Evolutionary conservation across 2,888 invertebrate species (phyloP), one percentile per base, ranked within the genome.

Genomic region (Petrolisthes manimaculis): DNA sequence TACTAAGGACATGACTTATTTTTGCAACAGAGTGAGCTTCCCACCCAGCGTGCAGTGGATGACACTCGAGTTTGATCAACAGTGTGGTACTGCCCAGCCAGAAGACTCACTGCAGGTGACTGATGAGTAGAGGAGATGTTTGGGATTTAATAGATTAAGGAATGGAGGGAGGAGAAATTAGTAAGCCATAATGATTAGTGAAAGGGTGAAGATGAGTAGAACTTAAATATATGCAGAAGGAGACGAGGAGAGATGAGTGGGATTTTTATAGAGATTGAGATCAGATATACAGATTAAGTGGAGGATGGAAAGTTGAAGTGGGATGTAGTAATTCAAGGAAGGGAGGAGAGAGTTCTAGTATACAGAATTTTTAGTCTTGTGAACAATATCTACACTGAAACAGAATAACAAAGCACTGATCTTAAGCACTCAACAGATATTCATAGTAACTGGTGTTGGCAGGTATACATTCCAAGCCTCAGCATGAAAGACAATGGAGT

Each of bases 31-130:
- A 93, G 97, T 98, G 9, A 94, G 96, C 74, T 99, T 99, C 93
- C 98, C 98, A 0, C 94, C 96, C 3, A 95, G 95, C 91, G 97
- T 99, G 0, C 96, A 97, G 91, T 98, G 98, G 97, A 94, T 99
- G 92, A 96, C 97, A 18, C 93, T 99, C 5, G 98, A 99, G 93
- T 98, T 99, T 94, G 98, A 98, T 93, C 95, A 96, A 0, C 95
- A 96, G 90, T 98, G 98, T 93, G 96, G 97, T 84, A 98, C 98
- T 0, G 97, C 96, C 1, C 99, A 98, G 93, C 95, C 96, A 0
- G 99, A 99, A 93, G 99, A 99, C 93, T 96, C 96, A 21, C 93
- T 95, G 1, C 94, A 94, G 92, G 92, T 95, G 37, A 37, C 37
- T 37, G 37, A 37, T 37, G 37, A 37, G 37, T 37, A 37, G 37